Conservation (phyloP, 2,888 invertebrate species). For the Scaptomyza cyrtandrae region DNA sequence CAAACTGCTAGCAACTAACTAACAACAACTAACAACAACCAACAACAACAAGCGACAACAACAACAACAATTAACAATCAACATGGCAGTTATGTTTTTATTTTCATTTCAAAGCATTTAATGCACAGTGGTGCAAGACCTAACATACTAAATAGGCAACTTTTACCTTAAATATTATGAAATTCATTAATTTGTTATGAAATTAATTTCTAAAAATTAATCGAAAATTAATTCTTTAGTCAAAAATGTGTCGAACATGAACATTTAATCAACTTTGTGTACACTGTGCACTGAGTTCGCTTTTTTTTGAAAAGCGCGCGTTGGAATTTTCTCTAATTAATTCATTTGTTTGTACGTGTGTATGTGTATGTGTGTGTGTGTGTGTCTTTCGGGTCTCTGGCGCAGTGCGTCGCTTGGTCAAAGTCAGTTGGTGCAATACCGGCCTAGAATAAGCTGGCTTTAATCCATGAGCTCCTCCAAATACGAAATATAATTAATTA, state of each 20-base stretch:
- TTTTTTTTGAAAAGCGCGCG: conserved; percentile 50
- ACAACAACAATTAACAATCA: conserved; percentile 42
- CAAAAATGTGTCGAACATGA: too few relatives aligned
- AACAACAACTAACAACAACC: conserved; percentile 16
- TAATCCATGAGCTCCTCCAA: conserved; percentile 25
- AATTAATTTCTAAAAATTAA: too few relatives aligned
- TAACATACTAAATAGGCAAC: neutral
- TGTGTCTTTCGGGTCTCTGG: conserved; percentile 37
- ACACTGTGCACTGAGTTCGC: too few relatives aligned
- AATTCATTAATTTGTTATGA: too few relatives aligned
- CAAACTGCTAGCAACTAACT: conserved; percentile 17
- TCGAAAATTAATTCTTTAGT: neutral
- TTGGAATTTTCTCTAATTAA: conserved; percentile 76
- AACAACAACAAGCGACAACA: conserved; percentile 24
- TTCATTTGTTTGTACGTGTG: conserved; percentile 49
- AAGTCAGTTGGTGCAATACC: conserved; percentile 74
- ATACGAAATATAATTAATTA: conserved; percentile 7
- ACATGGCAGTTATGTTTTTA: conserved; percentile 69
- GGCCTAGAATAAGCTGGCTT: conserved; percentile 68
- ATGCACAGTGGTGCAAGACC: conserved; percentile 51
- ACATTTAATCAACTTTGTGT: neutral
- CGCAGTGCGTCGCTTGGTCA: conserved; percentile 36
- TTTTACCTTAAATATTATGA: too few relatives aligned
- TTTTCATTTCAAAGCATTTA: conserved; percentile 64
- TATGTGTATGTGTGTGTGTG: conserved; percentile 29